Evolutionary conservation across 1,140 invertebrate species (phyloP), one percentile per base, ranked within the genome.

Genomic region (Coenobita brevimanus): DNA sequence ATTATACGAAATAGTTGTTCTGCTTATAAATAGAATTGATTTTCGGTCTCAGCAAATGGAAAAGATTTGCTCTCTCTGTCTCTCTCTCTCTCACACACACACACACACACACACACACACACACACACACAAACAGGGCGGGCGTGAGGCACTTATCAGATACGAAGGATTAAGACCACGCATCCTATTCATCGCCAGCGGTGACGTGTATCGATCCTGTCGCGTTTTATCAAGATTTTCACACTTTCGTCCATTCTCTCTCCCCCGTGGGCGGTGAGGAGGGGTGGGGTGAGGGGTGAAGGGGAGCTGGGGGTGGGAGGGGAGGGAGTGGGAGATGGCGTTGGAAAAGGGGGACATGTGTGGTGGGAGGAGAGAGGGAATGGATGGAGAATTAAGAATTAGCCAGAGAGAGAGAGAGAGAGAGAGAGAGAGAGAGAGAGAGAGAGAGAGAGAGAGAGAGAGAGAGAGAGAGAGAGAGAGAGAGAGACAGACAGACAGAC

Each of bases 201-300:
- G 10, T 71, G 64, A 15, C 6, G 46, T 50, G n/a, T 69, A 86
- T 86, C 75, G 83, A 86, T 79, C 69, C 50, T 85, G 57, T 67
- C 83, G 75, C 83, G 75, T 86, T 86, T 86, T 86, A 86, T 86
- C 83, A 86, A 86, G 83, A 86, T 86, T 62, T 86, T 85, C 82
- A 79, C 83, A 86, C 83, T 79, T 86, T 57, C 75, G 54, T 41
- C 38, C 83, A 67, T 79, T 67, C 41, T 13, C 21, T 54, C 13
- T 38, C 78, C 78, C 60, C 41, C 67, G 36, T 21, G 57, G 78
- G 60, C 24, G 24, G 33, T 33, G 3, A 8, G 30, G 54, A 30
- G 76, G 4, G 62, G 6, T 10, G 10, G 10, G n/a, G 10, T n/a
- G n/a, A n/a, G 10, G 54, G n/a, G 54, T 13, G 54, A n/a, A n/a